Evolutionary conservation across 2,797 vertebrate genomes (phyloP).

Genomic region (Furcifer pardalis): DNA sequence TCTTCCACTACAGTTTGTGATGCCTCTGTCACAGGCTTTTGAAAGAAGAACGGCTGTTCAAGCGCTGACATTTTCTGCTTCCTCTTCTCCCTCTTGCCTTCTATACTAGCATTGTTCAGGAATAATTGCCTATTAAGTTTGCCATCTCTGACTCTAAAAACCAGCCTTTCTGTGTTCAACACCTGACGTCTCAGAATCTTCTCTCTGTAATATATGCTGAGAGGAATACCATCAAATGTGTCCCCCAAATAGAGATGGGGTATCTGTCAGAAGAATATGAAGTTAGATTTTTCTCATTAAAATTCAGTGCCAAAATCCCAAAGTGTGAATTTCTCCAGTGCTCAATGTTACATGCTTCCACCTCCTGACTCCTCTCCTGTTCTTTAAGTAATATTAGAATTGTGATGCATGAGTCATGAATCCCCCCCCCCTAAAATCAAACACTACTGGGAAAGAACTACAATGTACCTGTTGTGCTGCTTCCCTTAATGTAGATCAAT

Average conservation of each 20-base stretch:
- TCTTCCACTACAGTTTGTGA: too few relatives aligned
- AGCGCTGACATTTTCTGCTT: too few relatives aligned
- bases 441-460: neutral
- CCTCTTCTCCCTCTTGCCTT: neutral
- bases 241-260: neutral
- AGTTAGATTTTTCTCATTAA: neutral
- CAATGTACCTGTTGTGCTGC: neutral
- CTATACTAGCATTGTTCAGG: neutral
- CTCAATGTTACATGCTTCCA: neutral
- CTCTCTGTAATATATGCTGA: neutral
- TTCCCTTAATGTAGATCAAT: constrained; percentile 8
- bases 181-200: neutral
- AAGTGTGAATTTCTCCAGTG: neutral
- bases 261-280: neutral
- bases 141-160: neutral
- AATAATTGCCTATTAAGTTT: neutral
- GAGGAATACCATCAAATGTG: neutral
- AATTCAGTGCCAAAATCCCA: neutral
- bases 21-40: too few relatives aligned
- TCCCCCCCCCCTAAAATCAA: neutral
- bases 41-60: too few relatives aligned
- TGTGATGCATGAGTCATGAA: neutral
- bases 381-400: neutral
- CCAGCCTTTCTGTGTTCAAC: neutral
- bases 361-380: neutral